Evolutionary conservation across 2,113 vertebrate genomes (phyloP).

Genomic region (Zapornia atra): DNA sequence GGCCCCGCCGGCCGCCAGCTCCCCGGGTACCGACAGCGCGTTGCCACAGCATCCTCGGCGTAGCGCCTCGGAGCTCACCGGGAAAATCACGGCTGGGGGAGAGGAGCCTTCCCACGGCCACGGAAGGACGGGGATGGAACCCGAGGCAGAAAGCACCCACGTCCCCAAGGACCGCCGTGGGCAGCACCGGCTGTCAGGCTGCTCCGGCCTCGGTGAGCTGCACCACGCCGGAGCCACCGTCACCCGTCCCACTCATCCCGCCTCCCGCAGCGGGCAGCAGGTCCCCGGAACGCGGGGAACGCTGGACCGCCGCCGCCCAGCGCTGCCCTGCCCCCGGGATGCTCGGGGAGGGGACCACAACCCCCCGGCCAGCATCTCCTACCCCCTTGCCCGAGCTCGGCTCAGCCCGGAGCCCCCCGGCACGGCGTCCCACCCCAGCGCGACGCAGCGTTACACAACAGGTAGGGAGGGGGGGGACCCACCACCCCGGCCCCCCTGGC

Average conservation of each 20-base stretch:
- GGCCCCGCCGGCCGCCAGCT: neutral
- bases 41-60: neutral
- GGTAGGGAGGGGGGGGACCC: neutral
- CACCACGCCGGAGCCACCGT: accelerated
- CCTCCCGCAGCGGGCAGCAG: neutral
- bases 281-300: neutral
- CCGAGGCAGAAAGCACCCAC: neutral
- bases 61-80: neutral
- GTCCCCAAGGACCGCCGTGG: neutral
- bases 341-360: neutral
- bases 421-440: neutral
- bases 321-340: neutral
- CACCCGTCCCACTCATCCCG: neutral
- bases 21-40: neutral
- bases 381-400: neutral
- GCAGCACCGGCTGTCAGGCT: neutral
- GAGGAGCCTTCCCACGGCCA: neutral
- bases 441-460: slow-evolving; percentile 63
- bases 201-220: neutral
- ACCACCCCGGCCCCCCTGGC: neutral
- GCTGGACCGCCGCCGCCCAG: neutral
- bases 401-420: neutral
- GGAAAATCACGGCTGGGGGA: neutral
- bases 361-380: neutral
- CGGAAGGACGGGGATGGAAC: neutral